Conservation (phyloP, 2,888 invertebrate genomes). For the Eupithecia tripunctaria region DNA sequence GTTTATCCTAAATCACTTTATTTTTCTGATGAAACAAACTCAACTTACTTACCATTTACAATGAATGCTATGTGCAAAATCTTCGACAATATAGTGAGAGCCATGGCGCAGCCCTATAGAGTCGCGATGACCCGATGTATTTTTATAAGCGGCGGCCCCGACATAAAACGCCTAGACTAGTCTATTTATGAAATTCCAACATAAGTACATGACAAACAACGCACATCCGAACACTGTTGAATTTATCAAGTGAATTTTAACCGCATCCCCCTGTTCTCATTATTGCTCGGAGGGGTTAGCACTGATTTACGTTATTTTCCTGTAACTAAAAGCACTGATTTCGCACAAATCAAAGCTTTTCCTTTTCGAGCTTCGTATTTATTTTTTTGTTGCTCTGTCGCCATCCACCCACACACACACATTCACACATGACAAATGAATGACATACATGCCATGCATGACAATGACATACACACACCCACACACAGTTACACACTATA, state of each 20-base stretch:
- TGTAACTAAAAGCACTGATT: slow-evolving; percentile 9
- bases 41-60: slow-evolving; percentile 69
- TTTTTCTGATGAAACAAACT: not conserved
- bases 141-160: slow-evolving; percentile 77
- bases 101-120: slow-evolving; percentile 64
- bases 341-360: slow-evolving; percentile 18
- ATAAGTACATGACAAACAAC: slow-evolving; percentile 76
- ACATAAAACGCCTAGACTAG: slow-evolving; percentile 79
- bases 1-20: not conserved
- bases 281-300: not conserved
- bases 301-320: slow-evolving; percentile 3
- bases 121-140: slow-evolving; percentile 76
- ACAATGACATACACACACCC: no score
- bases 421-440: not conserved
- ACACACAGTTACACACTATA: no score
- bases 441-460: no score
- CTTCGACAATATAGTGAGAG: slow-evolving; percentile 60
- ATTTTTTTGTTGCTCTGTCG: slow-evolving; percentile 10
- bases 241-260: slow-evolving; percentile 1
- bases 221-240: slow-evolving; percentile 60
- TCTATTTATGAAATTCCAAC: slow-evolving; percentile 79
- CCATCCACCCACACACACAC: not conserved
- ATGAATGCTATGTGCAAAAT: slow-evolving; percentile 56
- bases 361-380: slow-evolving; percentile 4
- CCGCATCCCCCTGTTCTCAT: not conserved